phyloP scores from a whole-genome alignment of 92 coral and sea anemone species.

The Parazoanthus darwini region DNA sequence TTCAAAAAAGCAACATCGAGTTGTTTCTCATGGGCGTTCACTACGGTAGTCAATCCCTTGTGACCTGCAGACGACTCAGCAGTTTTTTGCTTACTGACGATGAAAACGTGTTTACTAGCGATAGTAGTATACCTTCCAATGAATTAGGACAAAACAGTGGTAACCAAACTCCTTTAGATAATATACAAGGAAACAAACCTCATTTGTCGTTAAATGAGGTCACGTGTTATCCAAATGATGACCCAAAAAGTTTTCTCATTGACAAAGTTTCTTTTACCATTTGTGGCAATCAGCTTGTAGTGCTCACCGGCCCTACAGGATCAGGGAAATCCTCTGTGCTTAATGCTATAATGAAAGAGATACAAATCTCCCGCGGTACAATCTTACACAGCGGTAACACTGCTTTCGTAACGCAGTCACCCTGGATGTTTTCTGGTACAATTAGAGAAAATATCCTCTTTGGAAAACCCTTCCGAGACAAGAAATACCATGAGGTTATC shows the following conservation, averaged over 20 bases:
- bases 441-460: conserved; percentile 26
- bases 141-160: background rate
- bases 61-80: conserved; percentile 31
- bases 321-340: conserved; percentile 29
- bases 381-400: background rate
- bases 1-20: conserved; percentile 43
- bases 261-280: conserved; percentile 34
- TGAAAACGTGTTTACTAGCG: background rate
- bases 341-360: conserved; percentile 10
- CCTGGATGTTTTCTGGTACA: conserved; percentile 36
- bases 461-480: conserved; percentile 21
- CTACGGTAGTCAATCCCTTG: conserved; percentile 43
- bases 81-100: conserved; percentile 33
- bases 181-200: background rate
- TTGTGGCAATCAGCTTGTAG: conserved; percentile 32
- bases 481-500: conserved; percentile 8
- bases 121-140: background rate
- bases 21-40: conserved; percentile 44
- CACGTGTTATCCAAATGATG: conserved; percentile 32
- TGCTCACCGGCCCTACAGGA: conserved; percentile 39
- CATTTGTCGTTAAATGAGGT: conserved; percentile 23
- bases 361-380: background rate
- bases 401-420: conserved; percentile 18
- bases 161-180: background rate
- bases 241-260: conserved; percentile 31